Evolutionary conservation across 2,888 invertebrate species (phyloP).

Genomic region (Psylliodes chrysocephalus): DNA sequence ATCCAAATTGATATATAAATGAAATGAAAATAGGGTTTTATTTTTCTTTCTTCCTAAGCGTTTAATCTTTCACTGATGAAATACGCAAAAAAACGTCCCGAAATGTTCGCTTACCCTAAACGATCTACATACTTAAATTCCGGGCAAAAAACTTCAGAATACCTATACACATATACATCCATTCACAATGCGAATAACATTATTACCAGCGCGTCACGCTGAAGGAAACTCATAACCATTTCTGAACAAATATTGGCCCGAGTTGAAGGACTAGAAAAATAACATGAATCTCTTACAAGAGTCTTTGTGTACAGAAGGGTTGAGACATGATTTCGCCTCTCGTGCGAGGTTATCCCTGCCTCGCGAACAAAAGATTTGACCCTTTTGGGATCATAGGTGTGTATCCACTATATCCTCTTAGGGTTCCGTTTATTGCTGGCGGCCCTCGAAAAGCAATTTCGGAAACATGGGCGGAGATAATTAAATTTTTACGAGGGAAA

Average conservation of each 20-base stretch:
- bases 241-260: constrained; percentile 29
- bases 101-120: no score
- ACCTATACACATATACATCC: not conserved
- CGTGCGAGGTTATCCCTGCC: constrained; percentile 29
- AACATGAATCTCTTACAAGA: constrained; percentile 29
- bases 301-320: constrained; percentile 32
- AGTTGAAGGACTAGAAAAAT: constrained; percentile 28
- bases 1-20: no score
- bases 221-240: constrained; percentile 19
- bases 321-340: constrained; percentile 39
- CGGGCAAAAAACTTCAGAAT: no score
- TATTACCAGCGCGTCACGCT: not conserved
- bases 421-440: constrained; percentile 38
- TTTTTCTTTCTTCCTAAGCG: no score
- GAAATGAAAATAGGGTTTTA: no score
- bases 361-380: constrained; percentile 39
- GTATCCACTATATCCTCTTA: constrained; percentile 24
- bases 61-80: no score
- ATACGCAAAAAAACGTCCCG: no score
- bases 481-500: not conserved
- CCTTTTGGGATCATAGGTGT: constrained; percentile 35
- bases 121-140: no score
- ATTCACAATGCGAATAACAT: not conserved
- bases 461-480: not conserved
- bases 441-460: constrained; percentile 35